Evolutionary conservation across 2,888 invertebrate genomes (phyloP).

Genomic region (Biston betularia): DNA sequence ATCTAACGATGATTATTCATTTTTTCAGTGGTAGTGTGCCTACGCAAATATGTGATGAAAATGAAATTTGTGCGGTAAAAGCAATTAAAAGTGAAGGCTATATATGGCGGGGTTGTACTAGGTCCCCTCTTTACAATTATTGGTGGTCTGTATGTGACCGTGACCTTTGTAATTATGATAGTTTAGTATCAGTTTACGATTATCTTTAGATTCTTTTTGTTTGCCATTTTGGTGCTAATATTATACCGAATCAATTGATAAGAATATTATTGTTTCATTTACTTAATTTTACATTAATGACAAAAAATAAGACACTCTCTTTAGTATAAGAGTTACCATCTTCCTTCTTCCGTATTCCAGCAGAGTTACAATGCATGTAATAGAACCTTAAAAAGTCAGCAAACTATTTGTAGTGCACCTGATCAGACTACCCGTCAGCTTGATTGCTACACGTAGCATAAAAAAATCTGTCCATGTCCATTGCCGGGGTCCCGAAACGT

Average conservation of each 20-base stretch:
- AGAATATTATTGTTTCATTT: too few species aligned
- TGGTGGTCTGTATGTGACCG: conserved; percentile 68
- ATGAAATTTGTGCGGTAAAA: conserved; percentile 71
- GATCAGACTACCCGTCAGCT: too few species aligned
- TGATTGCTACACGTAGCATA: too few species aligned
- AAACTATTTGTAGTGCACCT: too few species aligned
- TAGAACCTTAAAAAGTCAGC: too few species aligned
- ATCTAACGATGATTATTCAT: neutral
- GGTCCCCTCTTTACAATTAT: conserved; percentile 69
- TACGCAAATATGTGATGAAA: conserved; percentile 58
- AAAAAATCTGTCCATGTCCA: too few species aligned
- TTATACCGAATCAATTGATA: neutral
- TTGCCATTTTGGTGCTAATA: neutral
- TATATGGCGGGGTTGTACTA: conserved; percentile 73
- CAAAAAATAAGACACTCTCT: neutral
- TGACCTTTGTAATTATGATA: conserved; percentile 70
- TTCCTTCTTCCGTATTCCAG: too few species aligned
- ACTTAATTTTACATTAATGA: neutral
- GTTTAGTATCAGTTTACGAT: conserved; percentile 59
- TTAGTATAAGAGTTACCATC: too few species aligned
- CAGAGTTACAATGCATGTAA: too few species aligned
- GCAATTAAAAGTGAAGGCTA: conserved; percentile 64
- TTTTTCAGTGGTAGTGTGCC: conserved; percentile 61
- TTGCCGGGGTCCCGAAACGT: too few species aligned
- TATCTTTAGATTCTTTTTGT: conserved; percentile 3